Conservation (phyloP, 2,113 vertebrate species). For the Elephas maximus region DNA sequence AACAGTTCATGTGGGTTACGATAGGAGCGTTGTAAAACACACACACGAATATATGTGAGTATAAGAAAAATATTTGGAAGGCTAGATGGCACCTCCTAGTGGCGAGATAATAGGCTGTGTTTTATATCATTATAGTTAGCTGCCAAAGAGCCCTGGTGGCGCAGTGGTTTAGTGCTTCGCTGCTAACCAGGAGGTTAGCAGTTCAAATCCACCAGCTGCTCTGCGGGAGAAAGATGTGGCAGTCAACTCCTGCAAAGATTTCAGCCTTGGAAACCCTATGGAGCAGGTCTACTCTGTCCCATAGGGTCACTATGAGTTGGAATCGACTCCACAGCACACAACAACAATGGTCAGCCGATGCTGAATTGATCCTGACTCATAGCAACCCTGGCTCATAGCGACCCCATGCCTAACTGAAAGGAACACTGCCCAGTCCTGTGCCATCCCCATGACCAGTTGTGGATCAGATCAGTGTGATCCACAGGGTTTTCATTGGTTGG, state of each 20-base stretch:
- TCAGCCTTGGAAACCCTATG: background rate
- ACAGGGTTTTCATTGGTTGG: no score
- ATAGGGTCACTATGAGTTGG: no score
- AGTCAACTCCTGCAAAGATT: background rate
- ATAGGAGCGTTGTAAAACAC: background rate
- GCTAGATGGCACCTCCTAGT: background rate
- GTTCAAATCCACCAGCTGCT: background rate
- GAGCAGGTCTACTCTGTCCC: no score
- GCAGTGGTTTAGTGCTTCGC: background rate
- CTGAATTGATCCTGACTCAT: no score
- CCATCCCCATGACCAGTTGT: no score
- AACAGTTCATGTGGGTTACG: background rate
- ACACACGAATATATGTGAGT: fast-evolving
- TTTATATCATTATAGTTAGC: background rate
- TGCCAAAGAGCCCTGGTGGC: no score
- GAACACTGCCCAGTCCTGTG: no score
- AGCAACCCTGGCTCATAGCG: no score
- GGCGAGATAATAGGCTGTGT: background rate
- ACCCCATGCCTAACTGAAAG: no score
- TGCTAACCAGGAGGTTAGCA: background rate
- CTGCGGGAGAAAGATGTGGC: background rate
- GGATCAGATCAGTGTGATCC: no score
- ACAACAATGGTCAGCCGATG: no score
- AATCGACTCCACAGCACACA: no score
- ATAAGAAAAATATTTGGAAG: background rate